A percentile compares a stretch with the other conserved stretches of the same genome.
Evolutionary conservation across 2,113 vertebrate genomes (phyloP).

Genomic region (Haplochromis vanheusdeni): DNA sequence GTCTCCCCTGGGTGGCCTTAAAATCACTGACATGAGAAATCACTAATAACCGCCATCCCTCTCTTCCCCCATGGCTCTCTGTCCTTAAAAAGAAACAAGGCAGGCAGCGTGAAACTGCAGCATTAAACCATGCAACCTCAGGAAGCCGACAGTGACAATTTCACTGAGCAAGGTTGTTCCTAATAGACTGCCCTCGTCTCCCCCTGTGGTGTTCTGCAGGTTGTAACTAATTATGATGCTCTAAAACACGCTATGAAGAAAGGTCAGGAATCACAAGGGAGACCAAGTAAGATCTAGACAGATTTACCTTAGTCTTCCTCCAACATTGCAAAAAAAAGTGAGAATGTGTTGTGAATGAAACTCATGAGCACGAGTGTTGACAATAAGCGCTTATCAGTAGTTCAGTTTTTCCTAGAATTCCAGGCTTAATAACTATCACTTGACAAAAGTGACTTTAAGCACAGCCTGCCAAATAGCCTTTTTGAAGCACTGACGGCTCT

Average conservation of each 20-base stretch:
- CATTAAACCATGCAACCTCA: constrained; percentile 4
- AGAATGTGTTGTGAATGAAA: not conserved
- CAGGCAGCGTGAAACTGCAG: constrained; percentile 24
- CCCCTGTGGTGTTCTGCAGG: not conserved
- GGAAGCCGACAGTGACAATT: constrained; percentile 15
- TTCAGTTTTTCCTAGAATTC: not conserved
- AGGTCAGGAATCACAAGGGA: not conserved
- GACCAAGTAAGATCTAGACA: not conserved
- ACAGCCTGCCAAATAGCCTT: not conserved
- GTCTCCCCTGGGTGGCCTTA: constrained; percentile 35
- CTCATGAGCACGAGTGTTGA: not conserved
- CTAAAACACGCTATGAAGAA: not conserved
- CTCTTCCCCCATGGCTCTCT: not conserved
- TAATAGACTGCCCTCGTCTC: not conserved
- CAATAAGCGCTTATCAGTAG: not conserved
- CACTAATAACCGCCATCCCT: not conserved
- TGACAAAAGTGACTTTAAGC: not conserved
- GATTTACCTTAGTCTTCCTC: not conserved
- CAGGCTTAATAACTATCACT: not conserved
- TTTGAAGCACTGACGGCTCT: not conserved
- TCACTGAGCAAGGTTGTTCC: constrained; percentile 5
- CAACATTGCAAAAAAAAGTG: not conserved
- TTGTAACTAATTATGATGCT: not conserved
- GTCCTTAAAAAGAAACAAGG: constrained; percentile 38
- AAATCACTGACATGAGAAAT: constrained; percentile 54